Base-by-base conservation (phyloP, 2,113 vertebrate species). In the Pao palembangensis region DNA sequence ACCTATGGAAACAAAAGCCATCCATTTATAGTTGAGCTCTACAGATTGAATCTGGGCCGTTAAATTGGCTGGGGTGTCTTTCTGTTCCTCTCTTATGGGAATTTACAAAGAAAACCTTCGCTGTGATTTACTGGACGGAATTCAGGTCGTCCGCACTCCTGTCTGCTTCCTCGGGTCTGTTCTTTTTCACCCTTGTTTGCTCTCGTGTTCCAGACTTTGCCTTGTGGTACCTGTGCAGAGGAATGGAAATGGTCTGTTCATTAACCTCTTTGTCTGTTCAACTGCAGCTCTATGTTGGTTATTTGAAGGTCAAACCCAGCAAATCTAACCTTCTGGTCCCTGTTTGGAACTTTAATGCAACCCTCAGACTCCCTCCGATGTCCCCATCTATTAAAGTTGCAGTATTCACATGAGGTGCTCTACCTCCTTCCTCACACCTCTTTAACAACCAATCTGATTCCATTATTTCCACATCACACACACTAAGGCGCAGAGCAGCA, bases 31-130 rank as follows among this genome's bases (percentile, higher is more conserved):
- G 82, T 76, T 67, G 64, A 75, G 74, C 80, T 75, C 75, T 81
- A 75, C 69, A 83, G 83, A 85, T 88, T 77, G 75, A 83, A 85
- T 83, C 84, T 83, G 61, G 3, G 25, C 75, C 64, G 73, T 89
- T 82, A 85, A 82, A 28, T 51, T 61, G 58, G 69, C 66, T 51
- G 25, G 69, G 18, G 56, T 50, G 61, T 74, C 61, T 55, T 61
- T 71, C 61, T 44, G 60, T 65, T 66, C 51, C 70, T 75, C 47
- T 60, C 77, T 69, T 81, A 73, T 64, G 75, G 69, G 73, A 69
- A 64, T 67, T 78, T 82, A 88, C 78, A 87, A 84, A 87, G 81
- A 62, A 66, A 63, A 72, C 78, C 69, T 83, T 84, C 74, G 71
- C n/a, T 31, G 50, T 85, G 83, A 89, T 88, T 88, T 90, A 90